These are phyloP conservation scores for Catocala nupta DNA, from an alignment of 2,888 invertebrate genomes.

Conservation along the genomic window DNA sequence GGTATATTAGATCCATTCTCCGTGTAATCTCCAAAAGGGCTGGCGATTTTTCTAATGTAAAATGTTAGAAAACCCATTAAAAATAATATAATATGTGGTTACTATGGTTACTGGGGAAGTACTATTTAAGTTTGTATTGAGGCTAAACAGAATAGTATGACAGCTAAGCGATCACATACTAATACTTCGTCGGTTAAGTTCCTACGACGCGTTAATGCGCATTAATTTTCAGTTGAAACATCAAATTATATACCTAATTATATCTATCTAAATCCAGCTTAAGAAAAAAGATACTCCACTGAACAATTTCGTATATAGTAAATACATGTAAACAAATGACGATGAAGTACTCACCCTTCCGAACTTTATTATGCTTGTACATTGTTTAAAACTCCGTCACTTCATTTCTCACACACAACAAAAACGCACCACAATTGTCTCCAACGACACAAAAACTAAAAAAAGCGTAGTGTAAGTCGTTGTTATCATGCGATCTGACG, in stretches of 20 bases:
- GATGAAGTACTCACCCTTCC: slow-evolving; percentile 63
- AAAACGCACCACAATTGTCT: slow-evolving; percentile 60
- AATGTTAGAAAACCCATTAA: too few species aligned
- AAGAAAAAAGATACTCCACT: not conserved
- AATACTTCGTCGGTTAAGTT: too few species aligned
- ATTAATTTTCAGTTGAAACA: not conserved
- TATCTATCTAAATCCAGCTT: not conserved
- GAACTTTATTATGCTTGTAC: slow-evolving; percentile 63
- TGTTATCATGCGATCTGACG: slow-evolving; percentile 55
- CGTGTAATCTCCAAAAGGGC: too few species aligned
- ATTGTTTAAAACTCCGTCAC: slow-evolving; percentile 49
- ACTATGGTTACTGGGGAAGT: too few species aligned
- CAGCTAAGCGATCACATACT: too few species aligned
- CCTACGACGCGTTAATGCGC: not conserved
- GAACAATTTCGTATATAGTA: too few species aligned
- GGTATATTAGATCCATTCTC: too few species aligned
- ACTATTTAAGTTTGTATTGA: too few species aligned
- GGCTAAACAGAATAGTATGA: too few species aligned
- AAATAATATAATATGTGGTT: too few species aligned
- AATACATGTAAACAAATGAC: slow-evolving; percentile 34
- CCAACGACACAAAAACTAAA: slow-evolving; percentile 63
- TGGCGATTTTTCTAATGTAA: too few species aligned
- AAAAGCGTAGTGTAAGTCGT: slow-evolving; percentile 39
- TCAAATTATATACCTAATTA: not conserved
- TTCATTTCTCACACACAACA: slow-evolving; percentile 62